phyloP scores from a whole-genome alignment of 1,140 invertebrate species.

The Aphidius ervi region DNA sequence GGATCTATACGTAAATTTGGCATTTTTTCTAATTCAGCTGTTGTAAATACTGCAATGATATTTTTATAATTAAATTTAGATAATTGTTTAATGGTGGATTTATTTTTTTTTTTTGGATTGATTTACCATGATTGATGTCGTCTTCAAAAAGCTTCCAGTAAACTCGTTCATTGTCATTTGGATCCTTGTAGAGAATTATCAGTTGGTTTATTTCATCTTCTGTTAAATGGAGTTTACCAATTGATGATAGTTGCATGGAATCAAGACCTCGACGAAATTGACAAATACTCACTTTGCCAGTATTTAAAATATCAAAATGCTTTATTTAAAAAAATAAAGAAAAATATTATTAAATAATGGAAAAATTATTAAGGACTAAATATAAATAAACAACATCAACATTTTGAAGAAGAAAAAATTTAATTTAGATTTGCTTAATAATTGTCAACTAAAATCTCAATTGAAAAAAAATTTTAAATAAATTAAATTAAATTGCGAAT shows the following conservation, averaged over 20 bases:
- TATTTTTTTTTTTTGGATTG: not conserved
- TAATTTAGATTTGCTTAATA: too few relatives aligned
- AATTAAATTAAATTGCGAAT: too few relatives aligned
- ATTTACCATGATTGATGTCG: constrained; percentile 63
- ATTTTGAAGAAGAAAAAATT: too few relatives aligned
- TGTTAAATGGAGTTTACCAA: constrained; percentile 53
- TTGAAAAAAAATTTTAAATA: too few relatives aligned
- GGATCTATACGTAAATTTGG: constrained; percentile 51
- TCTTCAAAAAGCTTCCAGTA: constrained; percentile 69
- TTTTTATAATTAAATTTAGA: constrained; percentile 1
- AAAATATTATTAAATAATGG: too few relatives aligned
- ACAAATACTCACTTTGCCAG: constrained; percentile 59
- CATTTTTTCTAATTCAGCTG: constrained; percentile 63
- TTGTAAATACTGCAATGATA: constrained; percentile 58
- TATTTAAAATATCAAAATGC: constrained; percentile 62
- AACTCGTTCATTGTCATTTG: constrained; percentile 59
- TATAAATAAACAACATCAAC: too few relatives aligned
- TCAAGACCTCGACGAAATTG: constrained; percentile 65
- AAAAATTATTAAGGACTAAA: too few relatives aligned
- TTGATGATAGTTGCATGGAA: constrained; percentile 57
- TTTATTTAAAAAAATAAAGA: constrained; percentile 30
- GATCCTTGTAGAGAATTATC: constrained; percentile 61
- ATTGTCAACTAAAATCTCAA: too few relatives aligned
- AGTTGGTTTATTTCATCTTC: constrained; percentile 58
- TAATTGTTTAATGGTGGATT: constrained; percentile 4